phyloP scores from a whole-genome alignment of 1,140 invertebrate genomes.

The Lamellibrachia luymesi region DNA sequence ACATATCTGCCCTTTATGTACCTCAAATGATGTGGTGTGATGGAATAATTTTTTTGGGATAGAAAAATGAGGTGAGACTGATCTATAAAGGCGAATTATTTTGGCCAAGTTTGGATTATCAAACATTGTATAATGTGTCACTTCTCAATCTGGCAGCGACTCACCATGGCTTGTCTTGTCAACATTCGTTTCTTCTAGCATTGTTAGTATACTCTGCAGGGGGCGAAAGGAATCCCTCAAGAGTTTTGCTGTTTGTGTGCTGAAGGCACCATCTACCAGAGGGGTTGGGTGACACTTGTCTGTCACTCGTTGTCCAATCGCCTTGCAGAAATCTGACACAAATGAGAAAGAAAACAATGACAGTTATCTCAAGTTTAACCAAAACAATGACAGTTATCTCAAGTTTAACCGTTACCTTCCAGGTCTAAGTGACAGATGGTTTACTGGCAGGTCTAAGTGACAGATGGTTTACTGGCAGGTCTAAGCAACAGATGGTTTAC shows the following conservation, averaged over 20 bases:
- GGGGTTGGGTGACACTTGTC: constrained; percentile 12
- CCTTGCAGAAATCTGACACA: background rate
- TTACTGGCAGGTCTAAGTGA: no score
- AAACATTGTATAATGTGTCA: background rate
- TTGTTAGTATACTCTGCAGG: background rate
- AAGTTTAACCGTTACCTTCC: no score
- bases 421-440: no score
- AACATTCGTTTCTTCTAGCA: background rate
- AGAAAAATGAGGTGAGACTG: no score
- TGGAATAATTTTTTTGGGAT: no score
- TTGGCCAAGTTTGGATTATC: no score
- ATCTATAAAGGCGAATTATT: no score
- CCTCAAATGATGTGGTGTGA: no score
- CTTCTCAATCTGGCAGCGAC: background rate
- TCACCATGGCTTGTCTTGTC: background rate
- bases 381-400: background rate
- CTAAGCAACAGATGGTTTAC: no score
- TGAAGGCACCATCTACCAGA: constrained; percentile 3
- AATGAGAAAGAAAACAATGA: background rate
- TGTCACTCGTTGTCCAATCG: background rate
- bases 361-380: background rate
- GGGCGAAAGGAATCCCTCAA: constrained; percentile 10
- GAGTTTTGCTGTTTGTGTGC: background rate
- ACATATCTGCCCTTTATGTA: no score
- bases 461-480: no score